phyloP scores from a whole-genome alignment of 2,113 vertebrate species.

The Alouatta palliata region DNA sequence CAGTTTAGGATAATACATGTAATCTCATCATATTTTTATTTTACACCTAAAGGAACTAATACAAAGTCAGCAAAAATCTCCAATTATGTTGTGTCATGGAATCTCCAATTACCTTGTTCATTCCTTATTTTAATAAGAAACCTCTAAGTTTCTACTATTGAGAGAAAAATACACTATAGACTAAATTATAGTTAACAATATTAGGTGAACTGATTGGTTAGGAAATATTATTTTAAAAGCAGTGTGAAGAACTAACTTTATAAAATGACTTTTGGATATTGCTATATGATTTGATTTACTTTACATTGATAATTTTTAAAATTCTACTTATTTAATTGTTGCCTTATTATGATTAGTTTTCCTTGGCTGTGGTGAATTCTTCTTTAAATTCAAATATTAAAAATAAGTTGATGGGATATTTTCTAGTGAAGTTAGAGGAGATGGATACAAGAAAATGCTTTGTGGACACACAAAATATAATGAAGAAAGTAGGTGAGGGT shows the following conservation, averaged over 20 bases:
- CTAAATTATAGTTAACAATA: background rate
- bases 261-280: background rate
- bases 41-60: background rate
- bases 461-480: background rate
- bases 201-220: background rate
- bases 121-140: background rate
- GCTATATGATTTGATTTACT: background rate
- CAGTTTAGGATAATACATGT: background rate
- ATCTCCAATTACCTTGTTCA: background rate
- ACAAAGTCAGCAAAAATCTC: background rate
- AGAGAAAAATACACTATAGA: background rate
- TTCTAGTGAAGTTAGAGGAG: background rate
- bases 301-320: background rate
- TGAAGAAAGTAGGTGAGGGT: background rate
- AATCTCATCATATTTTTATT: background rate
- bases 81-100: background rate
- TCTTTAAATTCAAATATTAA: background rate
- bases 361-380: background rate
- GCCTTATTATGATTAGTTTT: background rate
- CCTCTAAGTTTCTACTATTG: background rate
- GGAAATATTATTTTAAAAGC: background rate
- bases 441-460: background rate
- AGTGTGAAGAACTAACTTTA: background rate
- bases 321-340: background rate
- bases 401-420: background rate